Evolutionary conservation across 2,797 vertebrate species (phyloP).

Genomic region (Arrhamphus sclerolepis): DNA sequence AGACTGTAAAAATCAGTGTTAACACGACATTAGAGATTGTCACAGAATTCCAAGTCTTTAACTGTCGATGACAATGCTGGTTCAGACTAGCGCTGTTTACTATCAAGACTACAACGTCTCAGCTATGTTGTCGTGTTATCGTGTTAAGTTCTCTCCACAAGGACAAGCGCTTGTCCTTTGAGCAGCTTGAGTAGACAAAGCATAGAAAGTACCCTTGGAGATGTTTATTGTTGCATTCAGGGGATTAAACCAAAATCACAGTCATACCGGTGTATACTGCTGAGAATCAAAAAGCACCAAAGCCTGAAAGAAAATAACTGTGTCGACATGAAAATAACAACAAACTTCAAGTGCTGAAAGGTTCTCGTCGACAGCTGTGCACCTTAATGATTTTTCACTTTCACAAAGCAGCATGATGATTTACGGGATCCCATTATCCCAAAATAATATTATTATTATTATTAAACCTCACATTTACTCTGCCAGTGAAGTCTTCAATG

Average conservation of each 20-base stretch:
- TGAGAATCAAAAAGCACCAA: conserved; percentile 28
- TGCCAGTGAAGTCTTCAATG: conserved; percentile 8
- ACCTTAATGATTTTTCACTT: conserved; percentile 4
- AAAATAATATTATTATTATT: not conserved
- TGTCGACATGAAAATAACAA: conserved; percentile 23
- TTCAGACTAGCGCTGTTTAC: too few relatives aligned
- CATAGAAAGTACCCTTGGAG: too few relatives aligned
- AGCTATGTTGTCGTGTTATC: too few relatives aligned
- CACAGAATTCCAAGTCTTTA: too few relatives aligned
- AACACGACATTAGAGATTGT: too few relatives aligned
- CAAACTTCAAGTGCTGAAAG: conserved; percentile 33
- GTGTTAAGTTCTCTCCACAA: too few relatives aligned
- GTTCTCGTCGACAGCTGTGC: conserved; percentile 25
- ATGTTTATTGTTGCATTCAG: conserved; percentile 12
- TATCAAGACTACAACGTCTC: too few relatives aligned
- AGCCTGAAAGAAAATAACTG: conserved; percentile 50
- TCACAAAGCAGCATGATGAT: conserved; percentile 14
- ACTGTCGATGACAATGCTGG: too few relatives aligned
- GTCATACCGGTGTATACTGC: conserved; percentile 26
- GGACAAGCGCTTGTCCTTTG: too few relatives aligned
- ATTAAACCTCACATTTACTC: conserved; percentile 25
- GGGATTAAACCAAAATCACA: conserved; percentile 43
- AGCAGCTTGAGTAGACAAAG: too few relatives aligned
- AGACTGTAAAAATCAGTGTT: too few relatives aligned
- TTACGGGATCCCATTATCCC: conserved; percentile 12